Conservation (phyloP, 2,113 vertebrate species). For the Phyllostomus hastatus region DNA sequence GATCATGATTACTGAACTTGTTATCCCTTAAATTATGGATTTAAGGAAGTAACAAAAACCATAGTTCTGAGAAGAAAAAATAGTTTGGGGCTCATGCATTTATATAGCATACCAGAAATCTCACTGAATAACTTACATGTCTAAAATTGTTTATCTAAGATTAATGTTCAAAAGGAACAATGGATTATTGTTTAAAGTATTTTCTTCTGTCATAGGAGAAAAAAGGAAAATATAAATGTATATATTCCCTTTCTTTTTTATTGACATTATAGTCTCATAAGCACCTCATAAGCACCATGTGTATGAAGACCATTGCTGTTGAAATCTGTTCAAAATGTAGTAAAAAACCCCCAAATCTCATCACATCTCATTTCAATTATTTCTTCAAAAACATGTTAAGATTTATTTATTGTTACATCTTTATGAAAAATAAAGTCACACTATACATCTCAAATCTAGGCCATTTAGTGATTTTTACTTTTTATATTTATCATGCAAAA, state of each 20-base stretch:
- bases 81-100: slow-evolving; percentile 19
- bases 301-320: background rate
- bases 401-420: background rate
- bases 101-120: background rate
- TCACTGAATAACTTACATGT: slow-evolving; percentile 45
- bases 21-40: slow-evolving; percentile 64
- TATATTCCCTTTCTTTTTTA: background rate
- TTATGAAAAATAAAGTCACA: background rate
- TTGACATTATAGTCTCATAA: background rate
- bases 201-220: background rate
- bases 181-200: background rate
- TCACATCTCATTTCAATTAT: background rate
- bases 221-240: background rate
- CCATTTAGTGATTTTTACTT: background rate
- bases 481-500: background rate
- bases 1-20: slow-evolving; percentile 68
- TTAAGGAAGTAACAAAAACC: slow-evolving; percentile 63
- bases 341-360: background rate
- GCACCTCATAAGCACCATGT: background rate
- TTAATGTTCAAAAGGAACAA: background rate
- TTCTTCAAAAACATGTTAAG: background rate
- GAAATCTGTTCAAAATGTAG: background rate
- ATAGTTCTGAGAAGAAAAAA: slow-evolving; percentile 44
- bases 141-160: background rate
- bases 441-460: background rate